These are phyloP conservation scores for Eurypyga helias DNA, from an alignment of 2,113 vertebrate species.

Conservation along the genomic window DNA sequence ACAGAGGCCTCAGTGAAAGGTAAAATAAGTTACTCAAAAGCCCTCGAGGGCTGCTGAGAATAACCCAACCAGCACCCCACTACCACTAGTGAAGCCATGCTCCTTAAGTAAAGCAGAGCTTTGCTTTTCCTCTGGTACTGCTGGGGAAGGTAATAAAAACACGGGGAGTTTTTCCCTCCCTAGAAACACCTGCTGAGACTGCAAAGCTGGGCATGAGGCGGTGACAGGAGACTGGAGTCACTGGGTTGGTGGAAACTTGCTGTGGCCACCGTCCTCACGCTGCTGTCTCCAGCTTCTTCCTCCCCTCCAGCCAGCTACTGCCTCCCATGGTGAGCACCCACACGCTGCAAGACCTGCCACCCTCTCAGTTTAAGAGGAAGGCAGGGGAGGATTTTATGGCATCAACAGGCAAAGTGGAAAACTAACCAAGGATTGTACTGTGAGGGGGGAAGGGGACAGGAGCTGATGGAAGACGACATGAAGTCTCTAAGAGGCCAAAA, in stretches of 20 bases:
- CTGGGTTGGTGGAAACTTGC: neutral
- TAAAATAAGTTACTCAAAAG: neutral
- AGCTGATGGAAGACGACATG: neutral
- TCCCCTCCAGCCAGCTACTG: neutral
- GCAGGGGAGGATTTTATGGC: neutral
- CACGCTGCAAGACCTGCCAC: accelerated
- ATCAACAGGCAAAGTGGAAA: neutral
- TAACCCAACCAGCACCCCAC: neutral
- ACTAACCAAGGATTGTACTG: neutral
- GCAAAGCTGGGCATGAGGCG: neutral
- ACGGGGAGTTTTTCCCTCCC: neutral
- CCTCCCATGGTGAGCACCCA: neutral
- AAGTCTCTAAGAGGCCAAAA: neutral
- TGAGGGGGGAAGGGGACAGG: neutral
- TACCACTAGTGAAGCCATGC: neutral
- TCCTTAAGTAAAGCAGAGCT: neutral
- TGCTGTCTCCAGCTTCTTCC: neutral
- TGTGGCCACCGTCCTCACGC: neutral
- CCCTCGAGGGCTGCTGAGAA: neutral
- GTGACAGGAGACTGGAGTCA: neutral
- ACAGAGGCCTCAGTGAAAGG: neutral
- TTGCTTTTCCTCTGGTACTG: neutral
- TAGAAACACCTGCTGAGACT: neutral
- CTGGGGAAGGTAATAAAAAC: neutral
- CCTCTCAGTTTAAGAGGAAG: neutral